A percentile compares a stretch with the other conserved stretches of the same genome.
Conservation (phyloP, 2,888 invertebrate species). For the Panzeria rudis region DNA sequence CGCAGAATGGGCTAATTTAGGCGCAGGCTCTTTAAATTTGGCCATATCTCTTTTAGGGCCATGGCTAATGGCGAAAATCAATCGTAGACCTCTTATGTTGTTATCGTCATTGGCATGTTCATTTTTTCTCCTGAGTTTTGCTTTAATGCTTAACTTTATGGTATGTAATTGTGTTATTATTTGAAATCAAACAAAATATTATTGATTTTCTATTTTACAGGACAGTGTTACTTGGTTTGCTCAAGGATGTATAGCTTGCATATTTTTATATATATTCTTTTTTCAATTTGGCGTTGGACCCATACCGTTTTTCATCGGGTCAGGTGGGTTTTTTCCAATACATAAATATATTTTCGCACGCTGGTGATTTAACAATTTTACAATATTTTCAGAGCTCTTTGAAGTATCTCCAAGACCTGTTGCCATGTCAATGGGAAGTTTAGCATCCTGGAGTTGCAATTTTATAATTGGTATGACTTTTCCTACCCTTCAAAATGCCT, state of each 20-base stretch:
- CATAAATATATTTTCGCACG: background rate
- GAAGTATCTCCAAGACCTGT: slow-evolving; percentile 92
- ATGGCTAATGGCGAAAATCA: slow-evolving; percentile 87
- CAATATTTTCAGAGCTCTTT: slow-evolving; percentile 87
- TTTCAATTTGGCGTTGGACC: slow-evolving; percentile 94
- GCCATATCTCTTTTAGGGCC: slow-evolving; percentile 87
- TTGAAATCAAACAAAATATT: background rate
- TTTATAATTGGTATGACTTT: slow-evolving; percentile 92
- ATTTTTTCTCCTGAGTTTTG: slow-evolving; percentile 86
- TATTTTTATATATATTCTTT: slow-evolving; percentile 90
- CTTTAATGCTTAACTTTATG: slow-evolving; percentile 86
- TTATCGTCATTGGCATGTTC: slow-evolving; percentile 86
- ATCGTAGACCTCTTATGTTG: slow-evolving; percentile 88
- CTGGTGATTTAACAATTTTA: background rate
- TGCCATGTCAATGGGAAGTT: slow-evolving; percentile 93
- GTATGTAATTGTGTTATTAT: slow-evolving; percentile 84
- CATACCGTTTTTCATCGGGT: slow-evolving; percentile 93
- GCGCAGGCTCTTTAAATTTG: slow-evolving; percentile 89
- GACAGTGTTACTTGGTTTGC: slow-evolving; percentile 87
- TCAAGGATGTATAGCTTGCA: slow-evolving; percentile 88
- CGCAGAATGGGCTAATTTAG: slow-evolving; percentile 90
- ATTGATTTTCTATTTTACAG: slow-evolving; percentile 78
- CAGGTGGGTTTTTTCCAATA: slow-evolving; percentile 84
- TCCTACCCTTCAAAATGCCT: slow-evolving; percentile 86
- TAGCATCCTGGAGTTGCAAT: slow-evolving; percentile 94